A percentile compares a stretch with the other conserved stretches of the same genome.
Evolutionary conservation across 1,140 invertebrate genomes (phyloP).

Genomic region (Diachasma alloeum): DNA sequence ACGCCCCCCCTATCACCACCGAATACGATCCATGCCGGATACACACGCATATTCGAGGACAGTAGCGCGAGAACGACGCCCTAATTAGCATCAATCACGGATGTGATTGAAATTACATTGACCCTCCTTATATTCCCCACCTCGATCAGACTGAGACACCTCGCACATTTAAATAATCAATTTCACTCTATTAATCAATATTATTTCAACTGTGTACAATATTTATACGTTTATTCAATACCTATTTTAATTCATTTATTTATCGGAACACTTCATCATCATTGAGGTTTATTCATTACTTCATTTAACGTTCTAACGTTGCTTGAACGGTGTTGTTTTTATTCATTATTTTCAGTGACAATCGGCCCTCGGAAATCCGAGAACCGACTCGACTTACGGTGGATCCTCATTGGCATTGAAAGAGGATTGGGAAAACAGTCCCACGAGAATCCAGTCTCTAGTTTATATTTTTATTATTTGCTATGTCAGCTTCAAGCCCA

Average conservation of each 20-base stretch:
- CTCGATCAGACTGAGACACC: too few relatives aligned
- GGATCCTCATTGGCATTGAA: background rate
- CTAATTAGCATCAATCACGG: conserved; percentile 15
- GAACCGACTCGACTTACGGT: background rate
- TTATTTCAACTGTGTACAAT: conserved; percentile 9
- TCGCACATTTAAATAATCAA: too few relatives aligned
- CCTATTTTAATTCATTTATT: conserved; percentile 7
- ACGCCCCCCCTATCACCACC: background rate
- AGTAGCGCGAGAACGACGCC: background rate
- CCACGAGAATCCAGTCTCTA: background rate
- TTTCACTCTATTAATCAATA: background rate
- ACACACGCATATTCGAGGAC: too few relatives aligned
- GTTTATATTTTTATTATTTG: conserved; percentile 6
- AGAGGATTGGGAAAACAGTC: background rate
- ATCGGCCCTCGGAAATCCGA: background rate
- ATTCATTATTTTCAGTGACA: background rate
- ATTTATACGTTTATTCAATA: conserved; percentile 22
- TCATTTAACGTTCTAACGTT: conserved; percentile 22
- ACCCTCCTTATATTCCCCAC: background rate
- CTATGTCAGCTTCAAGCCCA: conserved; percentile 33
- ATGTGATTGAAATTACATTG: conserved; percentile 25
- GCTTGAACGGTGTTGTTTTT: background rate
- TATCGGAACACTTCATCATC: conserved; percentile 34
- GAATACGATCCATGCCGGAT: too few relatives aligned
- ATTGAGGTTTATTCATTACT: conserved; percentile 22